Evolutionary conservation across 2,113 vertebrate species (phyloP).

Genomic region (Salvelinus alpinus): DNA sequence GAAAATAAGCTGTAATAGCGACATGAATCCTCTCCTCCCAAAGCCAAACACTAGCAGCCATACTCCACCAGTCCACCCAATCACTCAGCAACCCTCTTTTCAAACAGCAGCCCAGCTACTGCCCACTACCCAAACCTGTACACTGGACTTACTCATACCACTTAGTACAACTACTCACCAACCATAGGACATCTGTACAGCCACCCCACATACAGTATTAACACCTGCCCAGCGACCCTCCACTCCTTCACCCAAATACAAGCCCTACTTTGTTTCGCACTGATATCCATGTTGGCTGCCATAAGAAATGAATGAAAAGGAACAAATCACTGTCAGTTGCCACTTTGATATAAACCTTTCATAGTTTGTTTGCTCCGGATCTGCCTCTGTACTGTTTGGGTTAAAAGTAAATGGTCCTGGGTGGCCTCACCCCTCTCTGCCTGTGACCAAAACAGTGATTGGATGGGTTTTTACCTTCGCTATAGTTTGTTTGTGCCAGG

Average conservation of each 20-base stretch:
- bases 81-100: background rate
- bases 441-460: too few relatives aligned
- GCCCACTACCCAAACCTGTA: background rate
- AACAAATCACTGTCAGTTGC: background rate
- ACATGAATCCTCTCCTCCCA: slow-evolving; percentile 36
- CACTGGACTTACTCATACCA: too few relatives aligned
- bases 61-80: slow-evolving; percentile 9
- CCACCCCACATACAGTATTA: background rate
- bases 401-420: too few relatives aligned
- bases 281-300: background rate
- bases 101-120: background rate
- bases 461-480: too few relatives aligned
- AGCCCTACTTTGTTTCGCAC: too few relatives aligned
- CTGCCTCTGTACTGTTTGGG: background rate
- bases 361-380: background rate
- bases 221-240: background rate
- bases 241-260: too few relatives aligned
- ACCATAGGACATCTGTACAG: background rate
- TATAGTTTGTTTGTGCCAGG: too few relatives aligned
- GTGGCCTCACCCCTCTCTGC: too few relatives aligned
- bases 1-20: slow-evolving; percentile 44
- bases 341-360: background rate
- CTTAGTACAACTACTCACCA: background rate
- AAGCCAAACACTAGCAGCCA: slow-evolving; percentile 43
- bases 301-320: background rate